Conservation (phyloP, 2,113 vertebrate species). For the Colinus virginianus region DNA sequence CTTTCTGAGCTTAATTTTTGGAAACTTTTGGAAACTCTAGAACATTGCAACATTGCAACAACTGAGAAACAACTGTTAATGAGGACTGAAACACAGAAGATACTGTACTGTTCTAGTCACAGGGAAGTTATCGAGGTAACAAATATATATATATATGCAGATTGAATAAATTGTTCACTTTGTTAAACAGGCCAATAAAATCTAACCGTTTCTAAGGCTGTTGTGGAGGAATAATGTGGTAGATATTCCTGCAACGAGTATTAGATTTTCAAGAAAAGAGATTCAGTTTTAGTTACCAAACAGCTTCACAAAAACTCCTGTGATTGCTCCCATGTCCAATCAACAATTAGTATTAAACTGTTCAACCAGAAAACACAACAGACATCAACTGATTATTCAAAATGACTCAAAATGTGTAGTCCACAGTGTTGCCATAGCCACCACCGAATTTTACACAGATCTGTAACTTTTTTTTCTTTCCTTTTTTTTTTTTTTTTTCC, state of each 20-base stretch:
- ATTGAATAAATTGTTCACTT: not conserved
- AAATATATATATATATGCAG: not conserved
- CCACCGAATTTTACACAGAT: not conserved
- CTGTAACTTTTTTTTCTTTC: accelerated
- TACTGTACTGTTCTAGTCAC: not conserved
- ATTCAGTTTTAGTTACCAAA: not conserved
- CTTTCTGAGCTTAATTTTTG: not conserved
- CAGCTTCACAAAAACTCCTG: not conserved
- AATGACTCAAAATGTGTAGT: not conserved
- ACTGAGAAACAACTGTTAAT: not conserved
- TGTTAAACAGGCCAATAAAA: not conserved
- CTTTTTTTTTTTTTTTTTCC: not conserved
- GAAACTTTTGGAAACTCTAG: not conserved
- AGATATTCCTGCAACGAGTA: not conserved
- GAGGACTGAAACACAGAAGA: not conserved
- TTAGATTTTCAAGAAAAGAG: not conserved
- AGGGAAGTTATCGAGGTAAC: not conserved
- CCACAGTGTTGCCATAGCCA: not conserved
- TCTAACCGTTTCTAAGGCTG: not conserved
- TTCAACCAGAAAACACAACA: not conserved
- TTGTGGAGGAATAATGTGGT: not conserved
- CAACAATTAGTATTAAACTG: not conserved
- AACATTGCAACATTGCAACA: not conserved
- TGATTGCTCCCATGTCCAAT: not conserved
- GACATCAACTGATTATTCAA: not conserved